These are phyloP conservation scores for Amiota mariae DNA, from an alignment of 2,888 invertebrate species.

Conservation along the genomic window DNA sequence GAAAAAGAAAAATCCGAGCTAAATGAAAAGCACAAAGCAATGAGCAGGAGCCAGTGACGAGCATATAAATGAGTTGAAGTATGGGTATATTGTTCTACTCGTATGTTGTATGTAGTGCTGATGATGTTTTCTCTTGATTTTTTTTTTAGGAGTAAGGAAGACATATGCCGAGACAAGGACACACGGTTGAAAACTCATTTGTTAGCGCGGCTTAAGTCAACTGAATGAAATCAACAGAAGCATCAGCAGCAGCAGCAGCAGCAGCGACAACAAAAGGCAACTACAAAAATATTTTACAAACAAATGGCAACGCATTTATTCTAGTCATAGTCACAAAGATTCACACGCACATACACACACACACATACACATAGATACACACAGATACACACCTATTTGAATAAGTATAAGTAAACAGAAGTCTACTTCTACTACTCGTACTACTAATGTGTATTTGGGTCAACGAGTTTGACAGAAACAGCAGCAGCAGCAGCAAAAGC, in stretches of 20 bases:
- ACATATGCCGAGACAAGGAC: constrained; percentile 7
- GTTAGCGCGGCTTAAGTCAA: constrained; percentile 44
- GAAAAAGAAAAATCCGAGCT: constrained; percentile 31
- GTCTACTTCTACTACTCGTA: too few species aligned
- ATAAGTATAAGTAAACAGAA: neutral
- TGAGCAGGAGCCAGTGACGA: neutral
- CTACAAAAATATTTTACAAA: neutral
- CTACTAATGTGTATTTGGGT: neutral
- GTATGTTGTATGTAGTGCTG: neutral
- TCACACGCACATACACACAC: neutral
- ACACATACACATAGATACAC: neutral
- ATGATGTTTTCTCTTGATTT: too few species aligned
- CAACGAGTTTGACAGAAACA: constrained; percentile 12
- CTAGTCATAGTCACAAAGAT: constrained; percentile 11
- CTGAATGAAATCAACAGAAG: constrained; percentile 21
- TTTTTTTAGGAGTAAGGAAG: neutral
- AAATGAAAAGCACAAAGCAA: constrained; percentile 1
- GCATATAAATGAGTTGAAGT: neutral
- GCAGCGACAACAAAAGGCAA: constrained; percentile 1
- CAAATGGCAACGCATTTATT: constrained; percentile 25
- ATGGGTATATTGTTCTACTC: neutral
- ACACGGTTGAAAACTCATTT: constrained; percentile 38
- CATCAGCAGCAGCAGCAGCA: neutral
- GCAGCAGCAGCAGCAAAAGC: neutral
- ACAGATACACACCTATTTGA: neutral